phyloP scores from a whole-genome alignment of 2,113 vertebrate species.

The Entomyzon cyanotis region DNA sequence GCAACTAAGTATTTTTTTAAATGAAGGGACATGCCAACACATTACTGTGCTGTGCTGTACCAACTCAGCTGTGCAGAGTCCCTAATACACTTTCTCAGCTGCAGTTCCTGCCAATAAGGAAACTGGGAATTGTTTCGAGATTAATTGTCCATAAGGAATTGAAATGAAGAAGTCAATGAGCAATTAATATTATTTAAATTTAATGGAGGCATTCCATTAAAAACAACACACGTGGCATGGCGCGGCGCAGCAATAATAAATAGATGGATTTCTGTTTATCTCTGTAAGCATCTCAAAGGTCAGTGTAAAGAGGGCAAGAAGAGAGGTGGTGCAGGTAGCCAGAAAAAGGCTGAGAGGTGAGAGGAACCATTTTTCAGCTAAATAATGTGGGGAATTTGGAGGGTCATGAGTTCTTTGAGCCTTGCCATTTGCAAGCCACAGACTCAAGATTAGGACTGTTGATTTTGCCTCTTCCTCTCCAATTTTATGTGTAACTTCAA shows the following conservation, averaged over 20 bases:
- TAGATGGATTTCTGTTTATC: not conserved
- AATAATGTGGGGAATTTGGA: not conserved
- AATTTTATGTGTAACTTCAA: not conserved
- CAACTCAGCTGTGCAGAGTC: not conserved
- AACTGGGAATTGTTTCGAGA: not conserved
- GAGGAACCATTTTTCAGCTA: not conserved
- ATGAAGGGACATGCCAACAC: not conserved
- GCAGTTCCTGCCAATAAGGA: not conserved
- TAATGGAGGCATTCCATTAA: conserved; percentile 7
- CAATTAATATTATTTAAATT: not conserved
- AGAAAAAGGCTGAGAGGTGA: not conserved
- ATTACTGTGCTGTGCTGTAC: not conserved
- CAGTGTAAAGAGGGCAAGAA: not conserved
- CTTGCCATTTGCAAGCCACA: not conserved
- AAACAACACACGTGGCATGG: not conserved
- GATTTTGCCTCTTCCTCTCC: not conserved
- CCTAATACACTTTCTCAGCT: not conserved
- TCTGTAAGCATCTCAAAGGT: not conserved
- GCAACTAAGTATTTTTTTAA: not conserved
- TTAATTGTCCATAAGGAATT: not conserved
- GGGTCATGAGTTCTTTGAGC: not conserved
- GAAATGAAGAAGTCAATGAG: conserved; percentile 16
- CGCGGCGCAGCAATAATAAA: not conserved
- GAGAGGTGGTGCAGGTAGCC: not conserved
- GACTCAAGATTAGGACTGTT: not conserved